Base-by-base conservation (phyloP, 2,888 invertebrate genomes). In the Tenthredo scrophulariae region DNA sequence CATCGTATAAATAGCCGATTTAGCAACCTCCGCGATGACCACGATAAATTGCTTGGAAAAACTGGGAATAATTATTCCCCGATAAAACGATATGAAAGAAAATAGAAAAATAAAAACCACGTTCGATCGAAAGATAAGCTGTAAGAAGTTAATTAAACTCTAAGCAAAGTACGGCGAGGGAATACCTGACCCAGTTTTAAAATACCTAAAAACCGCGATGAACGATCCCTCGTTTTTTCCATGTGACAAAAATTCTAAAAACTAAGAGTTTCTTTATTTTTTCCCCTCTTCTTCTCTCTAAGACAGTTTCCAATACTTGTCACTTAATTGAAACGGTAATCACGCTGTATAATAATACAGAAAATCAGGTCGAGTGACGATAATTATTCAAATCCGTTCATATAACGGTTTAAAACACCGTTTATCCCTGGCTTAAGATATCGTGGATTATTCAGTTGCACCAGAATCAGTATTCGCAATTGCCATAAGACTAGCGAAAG, bases 11-110 rank as follows among this genome's bases (percentile, higher is more conserved):
- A 74, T 40, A 74, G 22, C 13, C 13, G 26, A 43, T 74, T 43
- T 74, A 74, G 43, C 74, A 74, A 74, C 26, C 22, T 74, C 74
- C 40, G 74, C 43, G 74, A 74, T 74, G 74, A 74, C 74, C 40
- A 13, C 13, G 58, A 67, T 37, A n/a, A 9, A n/a, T 74, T 13
- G 22, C 37, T 22, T 10, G 5, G 22, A 74, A 43, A 43, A 43
- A 74, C 46, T 13, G 37, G 0, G 74, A 74, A 74, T n/a, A 43
- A 74, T 70, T 62, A 62, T 62, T 29, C 13, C 22, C 10, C 13
- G 74, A 2, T n/a, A 74, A 13, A n/a, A 74, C 13, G 1, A 74
- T 22, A 22, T 1, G 26, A 29, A 15, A 37, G 4, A 0, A n/a
- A n/a, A 18, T 7, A 15, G 29, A 15, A 70, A 9, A 0, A 13